phyloP scores from a whole-genome alignment of 2,888 invertebrate genomes.

The Meteorus colon region DNA sequence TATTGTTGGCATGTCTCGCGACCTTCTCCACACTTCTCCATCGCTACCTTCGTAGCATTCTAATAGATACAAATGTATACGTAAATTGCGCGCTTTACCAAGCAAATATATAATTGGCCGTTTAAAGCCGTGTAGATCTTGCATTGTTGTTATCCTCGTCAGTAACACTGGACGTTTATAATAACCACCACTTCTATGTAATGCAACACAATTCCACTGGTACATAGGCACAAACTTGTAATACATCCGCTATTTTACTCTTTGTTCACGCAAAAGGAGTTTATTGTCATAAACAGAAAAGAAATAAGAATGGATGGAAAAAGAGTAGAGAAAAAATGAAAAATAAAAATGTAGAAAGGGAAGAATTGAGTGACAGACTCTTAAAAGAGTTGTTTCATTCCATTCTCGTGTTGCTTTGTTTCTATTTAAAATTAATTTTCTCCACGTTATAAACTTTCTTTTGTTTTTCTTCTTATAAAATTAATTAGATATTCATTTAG shows the following conservation, averaged over 20 bases:
- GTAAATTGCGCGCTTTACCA: conserved; percentile 33
- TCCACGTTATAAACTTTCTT: background rate
- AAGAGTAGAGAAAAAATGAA: background rate
- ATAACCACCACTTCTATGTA: conserved; percentile 18
- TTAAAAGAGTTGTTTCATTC: background rate
- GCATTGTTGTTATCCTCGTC: background rate
- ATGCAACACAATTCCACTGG: background rate
- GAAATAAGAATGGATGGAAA: conserved; percentile 4
- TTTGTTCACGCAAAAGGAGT: conserved; percentile 25
- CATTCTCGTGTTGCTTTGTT: background rate
- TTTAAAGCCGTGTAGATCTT: conserved; percentile 43
- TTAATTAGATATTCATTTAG: background rate
- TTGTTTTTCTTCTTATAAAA: background rate
- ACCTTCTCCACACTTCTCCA: background rate
- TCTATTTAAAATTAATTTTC: background rate
- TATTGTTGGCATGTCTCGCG: conserved; percentile 55
- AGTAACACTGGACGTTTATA: conserved; percentile 31
- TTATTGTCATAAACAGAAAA: conserved; percentile 5
- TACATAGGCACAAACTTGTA: background rate
- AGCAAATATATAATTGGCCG: conserved; percentile 58
- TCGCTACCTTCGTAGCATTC: conserved; percentile 33
- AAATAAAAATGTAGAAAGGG: background rate
- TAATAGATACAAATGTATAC: conserved; percentile 64
- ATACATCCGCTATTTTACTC: conserved; percentile 3
- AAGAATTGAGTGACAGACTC: conserved; percentile 19